Evolutionary conservation across 2,797 vertebrate genomes (phyloP).

Genomic region (Siniperca obscura): DNA sequence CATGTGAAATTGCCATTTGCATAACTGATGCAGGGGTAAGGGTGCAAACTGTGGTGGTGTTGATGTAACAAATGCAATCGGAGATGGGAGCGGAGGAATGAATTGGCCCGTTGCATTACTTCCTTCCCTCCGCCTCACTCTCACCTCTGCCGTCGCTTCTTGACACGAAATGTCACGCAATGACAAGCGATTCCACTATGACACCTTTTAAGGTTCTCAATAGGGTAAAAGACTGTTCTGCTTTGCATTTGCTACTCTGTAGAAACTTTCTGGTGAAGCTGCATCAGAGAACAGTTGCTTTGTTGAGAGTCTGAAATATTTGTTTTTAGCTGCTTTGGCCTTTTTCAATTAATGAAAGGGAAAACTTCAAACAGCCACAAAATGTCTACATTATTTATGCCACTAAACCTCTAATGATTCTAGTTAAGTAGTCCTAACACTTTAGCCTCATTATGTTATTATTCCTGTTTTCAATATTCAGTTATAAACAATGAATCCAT

Average conservation of each 20-base stretch:
- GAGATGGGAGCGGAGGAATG: slow-evolving; percentile 57
- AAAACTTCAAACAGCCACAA: slow-evolving; percentile 23
- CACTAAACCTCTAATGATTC: slow-evolving; percentile 27
- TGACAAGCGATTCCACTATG: slow-evolving; percentile 29
- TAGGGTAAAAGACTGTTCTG: not conserved
- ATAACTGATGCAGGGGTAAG: slow-evolving; percentile 74
- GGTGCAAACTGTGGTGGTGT: slow-evolving; percentile 51
- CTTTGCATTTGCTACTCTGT: not conserved
- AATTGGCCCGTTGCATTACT: slow-evolving; percentile 60
- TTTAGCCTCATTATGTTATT: slow-evolving; percentile 41
- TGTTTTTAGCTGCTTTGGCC: slow-evolving; percentile 6
- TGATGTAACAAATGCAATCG: slow-evolving; percentile 64
- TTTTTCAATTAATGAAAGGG: slow-evolving; percentile 15
- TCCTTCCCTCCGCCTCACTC: slow-evolving; percentile 32
- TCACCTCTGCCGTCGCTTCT: slow-evolving; percentile 55
- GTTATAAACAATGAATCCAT: slow-evolving; percentile 35
- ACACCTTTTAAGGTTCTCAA: slow-evolving; percentile 14
- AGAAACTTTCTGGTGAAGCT: slow-evolving; percentile 20
- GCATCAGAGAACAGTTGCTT: not conserved
- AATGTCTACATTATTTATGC: slow-evolving; percentile 31
- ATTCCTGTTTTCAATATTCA: slow-evolving; percentile 43
- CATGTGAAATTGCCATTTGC: slow-evolving; percentile 81
- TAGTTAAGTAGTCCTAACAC: slow-evolving; percentile 31
- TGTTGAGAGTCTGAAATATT: slow-evolving; percentile 2
- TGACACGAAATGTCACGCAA: slow-evolving; percentile 59